A percentile compares a stretch with the other conserved stretches of the same genome.
These are phyloP conservation scores for Coracias cyanogaster DNA, from an alignment of 2,797 vertebrate genomes.

Conservation along the genomic window DNA sequence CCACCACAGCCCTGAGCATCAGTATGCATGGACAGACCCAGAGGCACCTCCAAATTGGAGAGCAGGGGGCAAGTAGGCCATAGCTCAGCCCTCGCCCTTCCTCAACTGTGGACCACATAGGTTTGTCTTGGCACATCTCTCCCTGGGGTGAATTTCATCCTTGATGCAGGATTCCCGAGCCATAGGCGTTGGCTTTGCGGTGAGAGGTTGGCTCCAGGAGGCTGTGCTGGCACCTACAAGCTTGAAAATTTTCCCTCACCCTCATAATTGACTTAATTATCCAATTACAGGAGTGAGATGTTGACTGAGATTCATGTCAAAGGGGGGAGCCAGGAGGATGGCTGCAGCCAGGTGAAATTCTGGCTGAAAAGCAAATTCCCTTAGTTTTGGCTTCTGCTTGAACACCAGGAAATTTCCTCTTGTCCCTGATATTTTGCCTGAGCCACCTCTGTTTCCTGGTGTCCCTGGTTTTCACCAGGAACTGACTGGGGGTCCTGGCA, in stretches of 20 bases:
- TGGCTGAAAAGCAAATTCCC: background rate
- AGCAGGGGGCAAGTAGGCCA: background rate
- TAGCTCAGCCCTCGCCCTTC: background rate
- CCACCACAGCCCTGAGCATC: background rate
- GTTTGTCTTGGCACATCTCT: background rate
- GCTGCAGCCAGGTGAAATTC: background rate
- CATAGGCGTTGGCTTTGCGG: background rate
- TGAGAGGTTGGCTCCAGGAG: background rate
- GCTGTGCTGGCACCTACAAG: background rate
- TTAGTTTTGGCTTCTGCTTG: background rate
- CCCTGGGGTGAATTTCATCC: background rate
- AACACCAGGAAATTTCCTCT: background rate
- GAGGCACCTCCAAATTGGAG: background rate
- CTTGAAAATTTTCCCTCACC: background rate
- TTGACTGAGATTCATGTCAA: background rate
- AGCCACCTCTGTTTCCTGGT: background rate
- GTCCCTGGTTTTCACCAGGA: background rate
- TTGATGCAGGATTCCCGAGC: background rate
- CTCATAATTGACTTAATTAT: constrained; percentile 35
- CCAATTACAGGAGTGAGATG: constrained; percentile 9
- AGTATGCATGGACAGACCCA: background rate
- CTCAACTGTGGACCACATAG: fast-evolving
- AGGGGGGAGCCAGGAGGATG: background rate
- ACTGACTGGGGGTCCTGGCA: background rate
- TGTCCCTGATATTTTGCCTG: background rate